These are phyloP conservation scores for Enoplosus armatus DNA, from an alignment of 2,797 vertebrate genomes.

Conservation along the genomic window DNA sequence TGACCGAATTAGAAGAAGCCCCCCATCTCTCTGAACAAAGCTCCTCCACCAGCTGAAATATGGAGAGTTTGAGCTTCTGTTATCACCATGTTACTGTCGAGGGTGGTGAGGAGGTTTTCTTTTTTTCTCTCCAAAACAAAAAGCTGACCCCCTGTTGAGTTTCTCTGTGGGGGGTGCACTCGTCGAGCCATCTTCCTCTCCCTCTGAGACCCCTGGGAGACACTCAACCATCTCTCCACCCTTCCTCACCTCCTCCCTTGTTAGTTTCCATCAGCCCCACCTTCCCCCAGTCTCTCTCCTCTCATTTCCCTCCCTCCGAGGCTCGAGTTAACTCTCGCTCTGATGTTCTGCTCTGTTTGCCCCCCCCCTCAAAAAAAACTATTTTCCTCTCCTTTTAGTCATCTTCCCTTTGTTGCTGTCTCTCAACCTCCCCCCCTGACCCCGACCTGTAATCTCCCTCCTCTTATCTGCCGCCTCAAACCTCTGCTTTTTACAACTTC, in stretches of 20 bases:
- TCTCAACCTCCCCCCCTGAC: conserved; percentile 22
- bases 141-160: conserved; percentile 69
- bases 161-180: conserved; percentile 63
- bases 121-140: conserved; percentile 64
- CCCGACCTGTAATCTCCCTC: conserved; percentile 16
- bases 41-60: conserved; percentile 55
- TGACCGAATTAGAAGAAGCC: conserved; percentile 53
- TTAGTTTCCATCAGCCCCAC: conserved; percentile 30
- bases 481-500: conserved; percentile 30
- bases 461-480: not conserved
- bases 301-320: conserved; percentile 50
- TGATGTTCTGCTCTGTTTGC: conserved; percentile 44
- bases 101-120: conserved; percentile 36
- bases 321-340: conserved; percentile 52
- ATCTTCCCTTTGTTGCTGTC: conserved; percentile 26
- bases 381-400: conserved; percentile 4
- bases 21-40: conserved; percentile 63
- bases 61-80: conserved; percentile 52
- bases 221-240: conserved; percentile 55
- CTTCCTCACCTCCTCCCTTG: conserved; percentile 48
- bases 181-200: conserved; percentile 63
- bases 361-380: not conserved
- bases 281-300: conserved; percentile 15
- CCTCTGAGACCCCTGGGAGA: conserved; percentile 75
- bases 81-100: conserved; percentile 41